Percentiles rank a stretch among this genome's conserved stretches.
phyloP scores from a whole-genome alignment of 1,140 invertebrate genomes.

The Calosoma granatense region DNA sequence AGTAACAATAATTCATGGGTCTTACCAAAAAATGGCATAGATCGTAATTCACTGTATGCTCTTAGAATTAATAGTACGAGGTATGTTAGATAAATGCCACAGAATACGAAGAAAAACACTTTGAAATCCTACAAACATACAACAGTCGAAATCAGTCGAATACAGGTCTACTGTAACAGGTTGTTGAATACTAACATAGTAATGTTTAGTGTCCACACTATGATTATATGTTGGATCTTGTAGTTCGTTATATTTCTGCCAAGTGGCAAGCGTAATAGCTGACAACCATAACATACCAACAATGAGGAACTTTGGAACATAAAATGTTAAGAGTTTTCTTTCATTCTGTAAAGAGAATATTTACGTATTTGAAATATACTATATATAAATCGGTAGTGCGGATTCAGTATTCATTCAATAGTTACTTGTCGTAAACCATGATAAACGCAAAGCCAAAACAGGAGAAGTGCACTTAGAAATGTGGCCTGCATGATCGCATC shows the following conservation, averaged over 20 bases:
- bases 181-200: slow-evolving; percentile 60
- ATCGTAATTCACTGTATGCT: slow-evolving; percentile 87
- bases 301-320: slow-evolving; percentile 81
- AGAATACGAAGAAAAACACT: slow-evolving; percentile 78
- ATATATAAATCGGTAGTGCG: no score
- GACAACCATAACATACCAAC: slow-evolving; percentile 82
- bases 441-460: slow-evolving; percentile 93
- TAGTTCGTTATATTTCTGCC: slow-evolving; percentile 82
- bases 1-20: no score
- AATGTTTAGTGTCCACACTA: slow-evolving; percentile 75
- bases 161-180: no score
- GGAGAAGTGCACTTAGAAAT: slow-evolving; percentile 74
- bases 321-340: slow-evolving; percentile 73
- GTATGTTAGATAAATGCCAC: slow-evolving; percentile 77
- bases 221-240: slow-evolving; percentile 91
- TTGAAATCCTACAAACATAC: slow-evolving; percentile 63
- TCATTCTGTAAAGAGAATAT: slow-evolving; percentile 60
- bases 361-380: slow-evolving; percentile 1
- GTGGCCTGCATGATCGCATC: slow-evolving; percentile 85
- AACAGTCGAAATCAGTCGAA: neutral
- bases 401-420: no score
- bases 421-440: slow-evolving; percentile 85
- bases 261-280: slow-evolving; percentile 72
- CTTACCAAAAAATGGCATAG: slow-evolving; percentile 96
- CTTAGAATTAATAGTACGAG: slow-evolving; percentile 72